Evolutionary conservation across 2,888 invertebrate species (phyloP).

Genomic region (Fabriciana adippe): DNA sequence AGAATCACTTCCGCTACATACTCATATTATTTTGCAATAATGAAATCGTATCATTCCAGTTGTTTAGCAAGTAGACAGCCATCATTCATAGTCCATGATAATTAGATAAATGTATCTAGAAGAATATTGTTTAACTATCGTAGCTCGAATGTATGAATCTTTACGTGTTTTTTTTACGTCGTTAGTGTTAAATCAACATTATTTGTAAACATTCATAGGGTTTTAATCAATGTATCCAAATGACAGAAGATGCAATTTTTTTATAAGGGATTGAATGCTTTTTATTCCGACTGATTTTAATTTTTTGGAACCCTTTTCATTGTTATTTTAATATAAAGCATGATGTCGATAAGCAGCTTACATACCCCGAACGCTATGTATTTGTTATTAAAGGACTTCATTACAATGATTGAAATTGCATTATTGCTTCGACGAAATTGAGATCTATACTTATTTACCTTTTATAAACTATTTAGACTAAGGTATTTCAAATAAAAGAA

Average conservation of each 20-base stretch:
- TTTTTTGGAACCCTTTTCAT: slow-evolving; percentile 21
- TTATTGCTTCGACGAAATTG: background rate
- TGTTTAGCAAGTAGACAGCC: background rate
- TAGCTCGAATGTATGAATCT: slow-evolving; percentile 6
- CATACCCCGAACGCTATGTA: slow-evolving; percentile 8
- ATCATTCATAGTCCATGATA: slow-evolving; percentile 8
- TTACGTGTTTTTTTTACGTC: slow-evolving; percentile 24
- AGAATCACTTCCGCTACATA: slow-evolving; percentile 3
- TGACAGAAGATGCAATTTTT: slow-evolving; percentile 28
- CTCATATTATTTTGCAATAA: slow-evolving; percentile 13
- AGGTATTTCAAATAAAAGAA: no score
- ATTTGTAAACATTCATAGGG: slow-evolving; percentile 21
- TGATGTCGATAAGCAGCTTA: slow-evolving; percentile 34
- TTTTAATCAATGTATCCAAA: slow-evolving; percentile 27
- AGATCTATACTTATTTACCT: no score
- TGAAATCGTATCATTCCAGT: background rate
- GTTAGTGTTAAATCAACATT: slow-evolving; percentile 23
- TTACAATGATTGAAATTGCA: slow-evolving; percentile 3
- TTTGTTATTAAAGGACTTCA: slow-evolving; percentile 4
- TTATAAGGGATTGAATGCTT: slow-evolving; percentile 26
- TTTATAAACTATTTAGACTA: no score
- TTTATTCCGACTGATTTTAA: slow-evolving; percentile 28
- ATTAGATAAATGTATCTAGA: slow-evolving; percentile 11
- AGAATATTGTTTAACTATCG: slow-evolving; percentile 11
- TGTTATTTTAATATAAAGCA: slow-evolving; percentile 32